phyloP scores from a whole-genome alignment of 2,113 vertebrate genomes.

The Phasianus colchicus region DNA sequence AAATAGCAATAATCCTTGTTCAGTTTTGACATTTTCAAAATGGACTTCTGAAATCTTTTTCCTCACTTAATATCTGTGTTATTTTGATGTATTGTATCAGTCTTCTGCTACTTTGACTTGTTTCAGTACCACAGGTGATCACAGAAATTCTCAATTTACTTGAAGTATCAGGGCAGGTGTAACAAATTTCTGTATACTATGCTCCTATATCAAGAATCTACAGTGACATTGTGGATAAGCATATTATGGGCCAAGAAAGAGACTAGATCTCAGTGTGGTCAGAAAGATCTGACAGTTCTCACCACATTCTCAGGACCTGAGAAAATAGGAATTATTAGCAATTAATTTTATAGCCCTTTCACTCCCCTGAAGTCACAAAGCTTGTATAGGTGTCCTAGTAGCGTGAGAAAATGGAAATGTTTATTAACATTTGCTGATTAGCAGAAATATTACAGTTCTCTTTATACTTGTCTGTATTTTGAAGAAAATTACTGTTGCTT shows the following conservation, averaged over 20 bases:
- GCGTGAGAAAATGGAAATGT: background rate
- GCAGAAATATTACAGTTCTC: background rate
- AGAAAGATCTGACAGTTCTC: background rate
- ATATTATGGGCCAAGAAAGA: background rate
- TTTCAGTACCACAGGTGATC: background rate
- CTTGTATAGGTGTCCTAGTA: background rate
- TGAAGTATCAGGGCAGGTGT: background rate
- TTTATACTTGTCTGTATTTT: background rate
- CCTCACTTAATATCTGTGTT: background rate
- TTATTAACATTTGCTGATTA: background rate
- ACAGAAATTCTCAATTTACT: background rate
- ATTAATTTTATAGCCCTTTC: background rate
- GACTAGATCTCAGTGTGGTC: background rate
- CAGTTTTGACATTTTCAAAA: background rate
- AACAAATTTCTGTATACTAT: background rate
- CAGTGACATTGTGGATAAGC: background rate
- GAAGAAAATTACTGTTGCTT: background rate
- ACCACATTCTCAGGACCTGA: background rate
- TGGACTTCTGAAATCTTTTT: background rate
- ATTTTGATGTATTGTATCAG: background rate
- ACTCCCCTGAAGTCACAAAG: background rate
- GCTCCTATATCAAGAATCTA: fast-evolving
- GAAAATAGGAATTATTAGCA: background rate
- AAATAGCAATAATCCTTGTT: background rate
- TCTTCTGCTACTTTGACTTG: background rate